Percentiles rank a stretch among this genome's conserved stretches.
These are phyloP conservation scores for Patella pellucida DNA, from an alignment of 2,888 invertebrate species.

Conservation along the genomic window DNA sequence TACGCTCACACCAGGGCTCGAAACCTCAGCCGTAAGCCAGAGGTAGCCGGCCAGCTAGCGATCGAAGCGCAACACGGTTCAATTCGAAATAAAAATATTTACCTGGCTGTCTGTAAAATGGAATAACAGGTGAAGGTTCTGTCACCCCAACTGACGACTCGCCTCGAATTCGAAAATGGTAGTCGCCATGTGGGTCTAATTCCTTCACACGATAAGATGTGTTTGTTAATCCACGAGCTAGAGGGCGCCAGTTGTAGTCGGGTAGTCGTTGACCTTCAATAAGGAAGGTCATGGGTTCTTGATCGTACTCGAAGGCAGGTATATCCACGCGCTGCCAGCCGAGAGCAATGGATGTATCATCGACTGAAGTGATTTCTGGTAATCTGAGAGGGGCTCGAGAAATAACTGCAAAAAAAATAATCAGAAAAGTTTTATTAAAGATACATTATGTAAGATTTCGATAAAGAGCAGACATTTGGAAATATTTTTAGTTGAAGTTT, in stretches of 20 bases:
- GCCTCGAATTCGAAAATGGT: slow-evolving; percentile 95
- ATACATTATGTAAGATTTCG: too few relatives aligned
- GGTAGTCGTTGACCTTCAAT: slow-evolving; percentile 59
- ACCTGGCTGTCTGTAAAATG: slow-evolving; percentile 62
- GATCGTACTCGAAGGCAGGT: slow-evolving; percentile 51
- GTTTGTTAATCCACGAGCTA: slow-evolving; percentile 55
- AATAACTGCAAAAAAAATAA: slow-evolving; percentile 45
- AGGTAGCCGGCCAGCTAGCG: too few relatives aligned
- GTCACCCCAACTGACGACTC: slow-evolving; percentile 92
- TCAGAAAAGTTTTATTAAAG: too few relatives aligned
- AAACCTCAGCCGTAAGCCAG: too few relatives aligned
- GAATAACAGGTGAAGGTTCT: slow-evolving; percentile 92
- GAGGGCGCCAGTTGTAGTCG: slow-evolving; percentile 57
- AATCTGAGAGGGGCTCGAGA: slow-evolving; percentile 57
- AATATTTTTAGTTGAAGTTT: too few relatives aligned
- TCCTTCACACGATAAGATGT: slow-evolving; percentile 54
- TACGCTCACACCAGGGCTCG: too few relatives aligned
- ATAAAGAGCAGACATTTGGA: too few relatives aligned
- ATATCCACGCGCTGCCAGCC: slow-evolving; percentile 58
- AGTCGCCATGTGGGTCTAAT: slow-evolving; percentile 92
- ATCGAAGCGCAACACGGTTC: too few relatives aligned
- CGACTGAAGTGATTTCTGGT: slow-evolving; percentile 54
- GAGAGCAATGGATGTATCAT: slow-evolving; percentile 49
- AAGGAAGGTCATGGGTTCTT: slow-evolving; percentile 58
- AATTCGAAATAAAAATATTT: slow-evolving; percentile 34